phyloP scores from a whole-genome alignment of 30 jellyfish, hydroid and myxozoan species.

The Chrysaora quinquecirrha region DNA sequence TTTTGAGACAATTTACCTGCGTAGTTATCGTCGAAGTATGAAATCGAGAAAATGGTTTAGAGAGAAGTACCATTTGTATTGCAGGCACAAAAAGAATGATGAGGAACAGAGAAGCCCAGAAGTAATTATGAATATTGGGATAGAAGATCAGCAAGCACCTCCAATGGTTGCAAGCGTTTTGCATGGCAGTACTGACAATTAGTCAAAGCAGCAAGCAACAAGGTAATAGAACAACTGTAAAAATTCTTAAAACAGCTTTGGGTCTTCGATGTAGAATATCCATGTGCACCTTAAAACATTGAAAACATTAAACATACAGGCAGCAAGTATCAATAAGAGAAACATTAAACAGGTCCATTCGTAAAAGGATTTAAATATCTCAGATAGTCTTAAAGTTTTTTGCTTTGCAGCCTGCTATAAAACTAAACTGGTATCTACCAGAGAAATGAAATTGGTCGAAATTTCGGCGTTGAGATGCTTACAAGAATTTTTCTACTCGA shows the following conservation, averaged over 20 bases:
- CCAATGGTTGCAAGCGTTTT: background rate
- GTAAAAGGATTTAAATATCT: background rate
- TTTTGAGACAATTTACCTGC: background rate
- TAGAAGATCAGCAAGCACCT: background rate
- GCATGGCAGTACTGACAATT: background rate
- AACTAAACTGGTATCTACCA: background rate
- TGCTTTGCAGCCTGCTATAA: constrained; percentile 4
- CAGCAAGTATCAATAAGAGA: background rate
- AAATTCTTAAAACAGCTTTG: background rate
- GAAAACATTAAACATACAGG: background rate
- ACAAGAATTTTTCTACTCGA: background rate
- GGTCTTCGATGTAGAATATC: constrained; percentile 2
- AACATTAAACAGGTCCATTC: background rate
- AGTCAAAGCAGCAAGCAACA: background rate
- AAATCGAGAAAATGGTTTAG: background rate
- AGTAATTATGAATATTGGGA: background rate
- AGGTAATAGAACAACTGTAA: background rate
- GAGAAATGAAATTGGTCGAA: background rate
- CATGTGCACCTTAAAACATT: background rate
- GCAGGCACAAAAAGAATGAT: background rate
- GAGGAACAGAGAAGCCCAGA: constrained; percentile 3
- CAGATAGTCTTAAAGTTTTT: background rate
- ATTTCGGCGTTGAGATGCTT: background rate
- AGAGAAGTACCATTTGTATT: background rate
- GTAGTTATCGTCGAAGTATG: background rate